Evolutionary conservation across 2,888 invertebrate species (phyloP).

Genomic region (Lasioglossum marginatum): DNA sequence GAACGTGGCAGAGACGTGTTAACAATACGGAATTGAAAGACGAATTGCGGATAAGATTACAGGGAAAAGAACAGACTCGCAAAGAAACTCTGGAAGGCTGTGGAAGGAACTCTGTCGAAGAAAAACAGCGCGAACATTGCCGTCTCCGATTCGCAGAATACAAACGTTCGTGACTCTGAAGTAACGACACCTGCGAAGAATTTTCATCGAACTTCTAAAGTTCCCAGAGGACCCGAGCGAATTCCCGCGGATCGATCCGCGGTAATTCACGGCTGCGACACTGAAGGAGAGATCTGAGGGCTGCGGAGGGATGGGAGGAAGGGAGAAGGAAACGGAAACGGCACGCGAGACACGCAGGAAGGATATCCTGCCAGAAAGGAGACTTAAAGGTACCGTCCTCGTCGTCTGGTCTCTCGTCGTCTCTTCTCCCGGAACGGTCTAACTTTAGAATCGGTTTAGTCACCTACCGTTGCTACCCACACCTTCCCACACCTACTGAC

Average conservation of each 20-base stretch:
- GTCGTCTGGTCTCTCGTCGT: constrained; percentile 8
- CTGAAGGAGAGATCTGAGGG: not conserved
- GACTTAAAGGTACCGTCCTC: constrained; percentile 30
- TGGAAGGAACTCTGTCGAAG: too few relatives aligned
- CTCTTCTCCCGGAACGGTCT: constrained; percentile 37
- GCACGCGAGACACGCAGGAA: constrained; percentile 50
- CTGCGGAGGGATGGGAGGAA: not conserved
- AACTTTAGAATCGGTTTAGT: constrained; percentile 69
- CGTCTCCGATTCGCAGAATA: not conserved
- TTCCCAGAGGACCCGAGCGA: constrained; percentile 28
- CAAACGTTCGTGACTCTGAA: not conserved
- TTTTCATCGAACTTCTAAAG: constrained; percentile 26
- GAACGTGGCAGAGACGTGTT: too few relatives aligned
- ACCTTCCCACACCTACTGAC: constrained; percentile 56
- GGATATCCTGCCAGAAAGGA: constrained; percentile 51
- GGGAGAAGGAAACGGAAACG: constrained; percentile 44
- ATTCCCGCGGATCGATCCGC: constrained; percentile 36
- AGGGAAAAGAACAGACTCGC: too few relatives aligned
- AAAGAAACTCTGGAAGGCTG: not conserved
- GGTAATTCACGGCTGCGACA: constrained; percentile 44
- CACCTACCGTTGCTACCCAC: constrained; percentile 65
- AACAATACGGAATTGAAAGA: too few relatives aligned
- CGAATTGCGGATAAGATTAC: too few relatives aligned
- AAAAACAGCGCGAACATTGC: not conserved
- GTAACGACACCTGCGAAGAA: constrained; percentile 2